phyloP scores from a whole-genome alignment of 2,113 vertebrate species.

The Mesoclemmys tuberculata region DNA sequence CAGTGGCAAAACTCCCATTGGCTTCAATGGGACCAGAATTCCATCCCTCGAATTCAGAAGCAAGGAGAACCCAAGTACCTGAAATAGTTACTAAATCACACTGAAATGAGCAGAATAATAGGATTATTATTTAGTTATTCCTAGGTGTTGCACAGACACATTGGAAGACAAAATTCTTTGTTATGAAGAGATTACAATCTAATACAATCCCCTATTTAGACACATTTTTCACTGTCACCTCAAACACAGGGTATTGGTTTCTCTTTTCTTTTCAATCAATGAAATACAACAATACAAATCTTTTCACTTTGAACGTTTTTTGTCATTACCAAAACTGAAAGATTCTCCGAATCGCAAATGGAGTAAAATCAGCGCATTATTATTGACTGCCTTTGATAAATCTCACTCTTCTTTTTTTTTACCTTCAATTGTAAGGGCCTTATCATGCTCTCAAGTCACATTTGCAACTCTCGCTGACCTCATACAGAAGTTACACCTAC shows the following conservation, averaged over 20 bases:
- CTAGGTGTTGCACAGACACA: background rate
- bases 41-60: background rate
- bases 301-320: background rate
- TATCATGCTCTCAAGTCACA: background rate
- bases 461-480: background rate
- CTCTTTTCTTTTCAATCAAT: background rate
- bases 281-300: background rate
- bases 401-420: background rate
- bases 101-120: background rate
- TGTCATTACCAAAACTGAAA: background rate
- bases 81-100: background rate
- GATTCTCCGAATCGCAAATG: background rate
- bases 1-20: background rate
- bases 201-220: background rate
- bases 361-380: background rate
- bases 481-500: background rate
- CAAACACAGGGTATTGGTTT: background rate
- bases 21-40: background rate
- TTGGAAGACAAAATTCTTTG: background rate
- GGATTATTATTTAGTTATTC: background rate
- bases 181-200: background rate
- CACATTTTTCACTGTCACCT: background rate
- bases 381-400: background rate
- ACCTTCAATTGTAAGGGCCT: background rate
- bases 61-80: background rate